A percentile compares a stretch with the other conserved stretches of the same genome.
Evolutionary conservation across 2,113 vertebrate species (phyloP).

Genomic region (Pitta sordida): DNA sequence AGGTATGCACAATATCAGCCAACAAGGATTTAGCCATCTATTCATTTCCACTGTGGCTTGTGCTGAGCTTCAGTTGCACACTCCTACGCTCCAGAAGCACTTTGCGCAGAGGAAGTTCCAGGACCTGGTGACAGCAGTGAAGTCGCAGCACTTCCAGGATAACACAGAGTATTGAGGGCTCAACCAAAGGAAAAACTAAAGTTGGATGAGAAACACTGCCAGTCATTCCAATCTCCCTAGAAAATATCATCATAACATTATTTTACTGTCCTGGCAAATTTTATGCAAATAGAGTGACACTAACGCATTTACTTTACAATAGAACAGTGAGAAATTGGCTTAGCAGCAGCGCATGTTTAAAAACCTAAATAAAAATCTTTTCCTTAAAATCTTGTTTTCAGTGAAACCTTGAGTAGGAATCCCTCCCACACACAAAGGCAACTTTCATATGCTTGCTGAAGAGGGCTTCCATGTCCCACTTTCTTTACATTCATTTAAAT

Average conservation of each 20-base stretch:
- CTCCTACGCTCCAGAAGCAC: neutral
- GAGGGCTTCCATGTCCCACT: neutral
- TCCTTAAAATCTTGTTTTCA: neutral
- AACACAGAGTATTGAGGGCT: neutral
- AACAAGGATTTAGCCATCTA: neutral
- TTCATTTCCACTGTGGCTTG: neutral
- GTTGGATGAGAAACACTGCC: neutral
- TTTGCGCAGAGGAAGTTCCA: neutral
- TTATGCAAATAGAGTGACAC: neutral
- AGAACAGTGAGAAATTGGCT: neutral
- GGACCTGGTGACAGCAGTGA: rapidly evolving
- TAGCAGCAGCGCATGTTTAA: neutral
- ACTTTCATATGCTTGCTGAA: neutral
- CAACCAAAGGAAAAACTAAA: neutral
- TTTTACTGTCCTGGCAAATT: neutral
- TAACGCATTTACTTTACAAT: neutral
- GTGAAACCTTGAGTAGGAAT: neutral
- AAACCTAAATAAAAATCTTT: neutral
- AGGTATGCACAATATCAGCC: neutral
- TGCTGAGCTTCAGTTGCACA: neutral
- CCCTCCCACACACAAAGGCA: neutral
- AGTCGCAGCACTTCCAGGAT: neutral
- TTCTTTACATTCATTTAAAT: neutral
- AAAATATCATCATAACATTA: neutral
- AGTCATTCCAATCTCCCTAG: neutral